Conservation (phyloP, 2,888 invertebrate genomes). For the Liopterus haemorrhoidalis region DNA sequence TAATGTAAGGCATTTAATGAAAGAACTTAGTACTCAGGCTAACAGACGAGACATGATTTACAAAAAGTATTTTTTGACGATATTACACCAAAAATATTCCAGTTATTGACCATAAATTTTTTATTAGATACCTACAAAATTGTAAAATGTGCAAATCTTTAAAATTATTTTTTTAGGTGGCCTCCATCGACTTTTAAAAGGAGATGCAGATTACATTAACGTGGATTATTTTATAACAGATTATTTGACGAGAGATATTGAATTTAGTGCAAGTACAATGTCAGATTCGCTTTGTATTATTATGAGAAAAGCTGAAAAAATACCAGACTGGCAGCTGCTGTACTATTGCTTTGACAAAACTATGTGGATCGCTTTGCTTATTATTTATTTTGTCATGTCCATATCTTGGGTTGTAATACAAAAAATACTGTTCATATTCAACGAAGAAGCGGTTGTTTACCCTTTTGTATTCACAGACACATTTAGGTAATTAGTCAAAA, state of each 20-base stretch:
- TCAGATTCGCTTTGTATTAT: slow-evolving; percentile 43
- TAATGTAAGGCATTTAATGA: too few relatives aligned
- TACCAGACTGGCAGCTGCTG: slow-evolving; percentile 43
- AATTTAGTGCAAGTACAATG: slow-evolving; percentile 42
- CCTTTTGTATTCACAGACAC: slow-evolving; percentile 18
- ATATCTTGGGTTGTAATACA: slow-evolving; percentile 30
- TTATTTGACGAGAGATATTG: slow-evolving; percentile 40
- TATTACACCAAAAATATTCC: too few relatives aligned
- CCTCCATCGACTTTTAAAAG: slow-evolving; percentile 38
- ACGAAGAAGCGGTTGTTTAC: slow-evolving; percentile 6
- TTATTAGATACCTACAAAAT: too few relatives aligned
- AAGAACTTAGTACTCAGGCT: too few relatives aligned
- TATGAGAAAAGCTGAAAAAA: slow-evolving; percentile 42
- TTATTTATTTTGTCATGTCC: slow-evolving; percentile 33
- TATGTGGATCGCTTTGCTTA: slow-evolving; percentile 42
- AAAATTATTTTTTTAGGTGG: too few relatives aligned
- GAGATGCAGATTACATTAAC: slow-evolving; percentile 40
- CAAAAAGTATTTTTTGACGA: too few relatives aligned
- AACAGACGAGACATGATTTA: too few relatives aligned
- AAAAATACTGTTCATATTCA: slow-evolving; percentile 21
- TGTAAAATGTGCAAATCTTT: too few relatives aligned
- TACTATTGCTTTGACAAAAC: slow-evolving; percentile 39
- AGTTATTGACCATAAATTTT: too few relatives aligned
- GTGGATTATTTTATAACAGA: slow-evolving; percentile 45
- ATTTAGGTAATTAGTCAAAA: neutral